These are phyloP conservation scores for Beroe ovata DNA, from an alignment of 37 sponge, comb jelly and placozoan species.

Conservation along the genomic window DNA sequence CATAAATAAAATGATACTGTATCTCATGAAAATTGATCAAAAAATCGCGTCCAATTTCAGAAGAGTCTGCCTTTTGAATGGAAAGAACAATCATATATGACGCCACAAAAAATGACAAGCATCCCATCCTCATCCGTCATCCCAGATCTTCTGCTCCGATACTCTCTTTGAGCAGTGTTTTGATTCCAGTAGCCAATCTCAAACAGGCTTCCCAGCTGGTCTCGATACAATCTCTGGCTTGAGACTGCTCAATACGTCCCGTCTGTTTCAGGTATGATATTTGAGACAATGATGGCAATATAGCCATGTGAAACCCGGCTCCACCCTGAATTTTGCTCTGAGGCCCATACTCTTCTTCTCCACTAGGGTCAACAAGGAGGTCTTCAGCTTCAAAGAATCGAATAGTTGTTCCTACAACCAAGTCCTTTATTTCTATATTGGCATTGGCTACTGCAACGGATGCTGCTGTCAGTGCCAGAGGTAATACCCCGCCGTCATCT, in stretches of 20 bases:
- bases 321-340: neutral
- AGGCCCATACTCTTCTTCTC: constrained; percentile 27
- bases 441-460: constrained; percentile 48
- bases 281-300: constrained; percentile 41
- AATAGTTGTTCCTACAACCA: constrained; percentile 43
- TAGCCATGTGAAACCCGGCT: constrained; percentile 50
- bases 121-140: neutral
- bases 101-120: no score
- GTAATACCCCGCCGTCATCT: constrained; percentile 43
- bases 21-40: no score
- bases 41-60: no score
- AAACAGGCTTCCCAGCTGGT: constrained; percentile 42
- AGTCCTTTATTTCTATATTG: constrained; percentile 37
- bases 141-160: neutral
- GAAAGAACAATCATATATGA: no score
- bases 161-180: constrained; percentile 3
- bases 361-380: constrained; percentile 38
- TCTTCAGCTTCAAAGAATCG: neutral
- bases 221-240: constrained; percentile 64
- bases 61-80: no score
- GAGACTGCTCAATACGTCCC: constrained; percentile 26
- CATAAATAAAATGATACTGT: no score
- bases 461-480: constrained; percentile 58
- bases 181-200: constrained; percentile 36
- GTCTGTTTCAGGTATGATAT: constrained; percentile 40